Percentiles rank a stretch among this genome's conserved stretches.
Evolutionary conservation across 2,888 invertebrate species (phyloP).

Genomic region (Himalopsyche kuldschensis): DNA sequence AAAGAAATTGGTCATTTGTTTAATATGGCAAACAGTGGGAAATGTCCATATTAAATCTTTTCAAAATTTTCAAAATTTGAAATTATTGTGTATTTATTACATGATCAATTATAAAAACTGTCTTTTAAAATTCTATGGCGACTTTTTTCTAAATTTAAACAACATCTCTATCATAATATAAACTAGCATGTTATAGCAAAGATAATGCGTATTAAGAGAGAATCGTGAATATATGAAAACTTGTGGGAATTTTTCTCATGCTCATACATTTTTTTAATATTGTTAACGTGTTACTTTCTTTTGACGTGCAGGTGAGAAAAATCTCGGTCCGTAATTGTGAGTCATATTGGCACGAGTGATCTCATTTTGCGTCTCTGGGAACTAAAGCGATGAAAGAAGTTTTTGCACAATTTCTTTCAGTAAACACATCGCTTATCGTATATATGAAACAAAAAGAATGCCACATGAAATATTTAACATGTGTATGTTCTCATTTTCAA

Average conservation of each 20-base stretch:
- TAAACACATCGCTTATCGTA: neutral
- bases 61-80: too few species aligned
- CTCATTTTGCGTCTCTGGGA: slow-evolving; percentile 15
- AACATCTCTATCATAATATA: neutral
- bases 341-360: slow-evolving; percentile 5
- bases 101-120: too few species aligned
- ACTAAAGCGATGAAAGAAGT: neutral
- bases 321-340: neutral
- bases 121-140: neutral
- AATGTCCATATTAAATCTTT: too few species aligned
- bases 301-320: slow-evolving; percentile 12
- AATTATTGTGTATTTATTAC: too few species aligned
- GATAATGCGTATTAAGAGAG: neutral
- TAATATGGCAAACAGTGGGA: too few species aligned
- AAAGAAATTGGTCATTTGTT: too few species aligned
- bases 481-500: too few species aligned
- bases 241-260: neutral
- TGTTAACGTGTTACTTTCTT: slow-evolving; percentile 24
- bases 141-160: neutral
- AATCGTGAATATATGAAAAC: neutral
- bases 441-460: too few species aligned
- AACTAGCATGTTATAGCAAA: neutral
- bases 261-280: neutral
- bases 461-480: too few species aligned
- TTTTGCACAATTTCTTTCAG: neutral